Evolutionary conservation across 2,888 invertebrate genomes (phyloP), one percentile per base, ranked within the genome.

Genomic region (Himalopsyche tibetana): DNA sequence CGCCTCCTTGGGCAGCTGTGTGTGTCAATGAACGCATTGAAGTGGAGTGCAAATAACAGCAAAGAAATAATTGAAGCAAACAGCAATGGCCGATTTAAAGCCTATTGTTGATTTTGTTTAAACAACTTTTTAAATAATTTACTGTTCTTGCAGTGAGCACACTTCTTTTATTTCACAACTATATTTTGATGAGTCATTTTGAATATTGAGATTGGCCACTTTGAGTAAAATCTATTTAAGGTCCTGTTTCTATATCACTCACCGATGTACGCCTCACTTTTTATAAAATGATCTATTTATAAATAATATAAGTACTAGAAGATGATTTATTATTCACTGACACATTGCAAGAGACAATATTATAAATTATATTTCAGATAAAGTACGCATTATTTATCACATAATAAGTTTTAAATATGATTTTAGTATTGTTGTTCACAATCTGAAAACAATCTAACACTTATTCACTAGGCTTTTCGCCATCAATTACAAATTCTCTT

Each of bases 11-110:
- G 55, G 83, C 74, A 42, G 80, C 17, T n/a, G 56, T 82, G 74
- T 69, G 79, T 12, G 82, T 84, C 86, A 87, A 51, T 80, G 86
- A 87, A 87, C 86, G 86, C 86, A 87, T 87, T 83, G 82, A 55
- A 69, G 38, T 40, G 36, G 80, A 36, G n/a, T 83, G 55, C 83
- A 42, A 42, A 17, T 69, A 79, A 82, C 80, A 40, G 86, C 86
- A 87, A 87, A 84, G n/a, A 63, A 87, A 87, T 51, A 83, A 51
- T 55, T 63, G 56, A 87, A 87, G 86, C 86, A 82, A 87, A 80
- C 63, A 85, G 56, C 63, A 42, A 80, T 15, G 74, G 74, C 74
- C 12, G 74, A 36, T 36, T 36, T 74, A 74, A 38, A 36, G 74
- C 74, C 74, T 74, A 74, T 74, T 19, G 74, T 74, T 74, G 74